Base-by-base conservation (phyloP, 2,797 vertebrate genomes). In the Pelodytes ibericus region DNA sequence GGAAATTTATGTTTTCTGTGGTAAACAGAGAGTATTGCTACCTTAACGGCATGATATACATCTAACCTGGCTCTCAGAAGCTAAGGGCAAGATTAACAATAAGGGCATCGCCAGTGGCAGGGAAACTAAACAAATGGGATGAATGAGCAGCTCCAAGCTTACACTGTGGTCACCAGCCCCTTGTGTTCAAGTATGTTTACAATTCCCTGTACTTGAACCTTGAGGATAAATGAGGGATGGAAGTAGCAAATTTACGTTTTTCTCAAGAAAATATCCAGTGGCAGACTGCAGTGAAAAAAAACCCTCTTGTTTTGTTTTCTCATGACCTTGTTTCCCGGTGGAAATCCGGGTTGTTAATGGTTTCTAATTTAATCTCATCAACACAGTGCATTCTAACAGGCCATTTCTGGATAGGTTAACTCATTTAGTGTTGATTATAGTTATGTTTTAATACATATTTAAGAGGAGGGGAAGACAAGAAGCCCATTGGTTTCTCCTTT, bases 171-270 rank as follows among this genome's bases (percentile, higher is more conserved):
- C 71, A 68, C 76, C 47, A 67, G 57, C 63, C 58, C 71, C 33
- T 79, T 79, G 64, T 73, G 22, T 63, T 69, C 65, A 73, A 69
- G 76, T 69, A 73, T 68, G 64, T 79, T 73, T 79, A 68, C 58
- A 74, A 69, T 69, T 57, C 64, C 64, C 59, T 57, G 57, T 69
- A 67, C 75, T 78, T 68, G 57, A 78, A 78, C 70, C 57, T 68
- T 44, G 56, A 78, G 76, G 62, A 72, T 72, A 73, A 78, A 53
- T 66, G 51, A 72, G 44, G 57, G 47, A 68, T 72, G 47, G 53
- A 65, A 69, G 59, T 20, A 73, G 64, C 20, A 63, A 30, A 57
- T 67, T 64, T 6, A 53, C 11, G 41, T 59, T 64, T 72, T 72
- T 78, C 49, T 71, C 51, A 72, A 39, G 53, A 61, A 68, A 62